Evolutionary conservation across 1,140 invertebrate species (phyloP).

Genomic region (Zaprionus nigranus): DNA sequence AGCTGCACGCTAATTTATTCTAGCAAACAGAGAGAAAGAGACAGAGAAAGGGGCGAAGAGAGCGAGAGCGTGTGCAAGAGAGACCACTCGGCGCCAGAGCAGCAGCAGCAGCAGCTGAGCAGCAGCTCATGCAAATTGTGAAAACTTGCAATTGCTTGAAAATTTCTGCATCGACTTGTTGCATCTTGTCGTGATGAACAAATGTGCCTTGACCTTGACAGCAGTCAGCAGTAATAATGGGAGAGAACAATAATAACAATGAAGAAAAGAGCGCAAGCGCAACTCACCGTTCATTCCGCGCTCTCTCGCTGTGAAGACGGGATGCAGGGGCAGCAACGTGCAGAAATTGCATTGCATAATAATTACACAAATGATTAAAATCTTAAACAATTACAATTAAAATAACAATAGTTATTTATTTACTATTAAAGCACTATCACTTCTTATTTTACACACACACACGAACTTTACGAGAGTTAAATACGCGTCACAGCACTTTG

Average conservation of each 20-base stretch:
- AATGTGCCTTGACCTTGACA: conserved; percentile 29
- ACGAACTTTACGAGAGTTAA: not conserved
- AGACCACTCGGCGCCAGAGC: conserved; percentile 63
- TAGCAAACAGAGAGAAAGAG: conserved; percentile 34
- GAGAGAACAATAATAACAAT: conserved; percentile 1
- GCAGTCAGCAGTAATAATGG: conserved; percentile 3
- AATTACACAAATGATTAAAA: not conserved
- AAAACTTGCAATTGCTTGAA: conserved; percentile 63
- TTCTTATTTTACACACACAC: not conserved
- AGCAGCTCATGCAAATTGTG: conserved; percentile 41
- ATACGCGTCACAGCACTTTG: not conserved
- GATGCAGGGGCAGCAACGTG: not conserved
- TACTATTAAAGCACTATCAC: not conserved
- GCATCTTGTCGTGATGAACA: conserved; percentile 32
- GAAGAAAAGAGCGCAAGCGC: not conserved
- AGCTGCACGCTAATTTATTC: conserved; percentile 76
- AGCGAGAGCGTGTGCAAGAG: not conserved
- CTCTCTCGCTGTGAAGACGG: not conserved
- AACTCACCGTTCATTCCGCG: not conserved
- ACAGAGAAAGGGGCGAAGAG: not conserved
- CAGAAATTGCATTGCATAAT: not conserved
- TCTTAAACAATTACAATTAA: not conserved
- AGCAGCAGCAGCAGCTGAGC: not conserved
- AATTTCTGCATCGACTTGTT: conserved; percentile 11
- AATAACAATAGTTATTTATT: not conserved